Percentiles rank a stretch among this genome's conserved stretches.
Conservation (phyloP, 92 coral and sea anemone genomes). For the Siderastrea siderea region DNA sequence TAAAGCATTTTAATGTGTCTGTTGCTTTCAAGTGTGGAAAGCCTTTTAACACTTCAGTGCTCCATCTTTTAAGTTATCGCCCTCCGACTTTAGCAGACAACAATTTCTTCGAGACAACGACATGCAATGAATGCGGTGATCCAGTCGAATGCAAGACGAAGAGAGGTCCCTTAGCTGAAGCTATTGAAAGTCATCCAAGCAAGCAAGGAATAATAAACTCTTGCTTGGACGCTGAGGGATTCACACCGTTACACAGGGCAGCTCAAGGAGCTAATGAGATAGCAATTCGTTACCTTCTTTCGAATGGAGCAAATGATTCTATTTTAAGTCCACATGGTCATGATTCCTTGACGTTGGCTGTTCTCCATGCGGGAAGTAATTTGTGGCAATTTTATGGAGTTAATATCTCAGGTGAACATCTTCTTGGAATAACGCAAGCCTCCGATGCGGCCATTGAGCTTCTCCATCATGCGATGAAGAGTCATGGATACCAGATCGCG, state of each 20-base stretch:
- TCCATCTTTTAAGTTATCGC: conserved; percentile 56
- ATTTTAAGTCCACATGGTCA: conserved; percentile 11
- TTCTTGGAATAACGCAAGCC: conserved; percentile 17
- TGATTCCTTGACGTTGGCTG: conserved; percentile 19
- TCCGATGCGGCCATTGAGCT: conserved; percentile 35
- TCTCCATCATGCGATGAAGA: conserved; percentile 35
- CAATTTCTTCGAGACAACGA: conserved; percentile 35
- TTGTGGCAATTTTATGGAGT: neutral
- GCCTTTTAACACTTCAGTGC: conserved; percentile 39
- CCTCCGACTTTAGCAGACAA: conserved; percentile 7
- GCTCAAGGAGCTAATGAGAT: conserved; percentile 76
- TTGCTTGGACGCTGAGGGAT: conserved; percentile 71
- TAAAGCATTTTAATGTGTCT: conserved; percentile 29
- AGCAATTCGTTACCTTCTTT: conserved; percentile 37
- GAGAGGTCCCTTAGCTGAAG: conserved; percentile 26
- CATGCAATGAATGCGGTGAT: neutral
- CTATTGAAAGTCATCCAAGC: conserved; percentile 51
- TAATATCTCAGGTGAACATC: neutral
- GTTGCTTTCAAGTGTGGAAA: conserved; percentile 51
- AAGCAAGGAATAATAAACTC: conserved; percentile 37
- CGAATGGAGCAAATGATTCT: conserved; percentile 41
- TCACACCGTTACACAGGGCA: conserved; percentile 67
- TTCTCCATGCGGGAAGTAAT: conserved; percentile 36
- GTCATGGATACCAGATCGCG: neutral
- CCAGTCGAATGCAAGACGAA: neutral